phyloP scores from a whole-genome alignment of 1,140 invertebrate genomes.

The Vollenhovia emeryi region DNA sequence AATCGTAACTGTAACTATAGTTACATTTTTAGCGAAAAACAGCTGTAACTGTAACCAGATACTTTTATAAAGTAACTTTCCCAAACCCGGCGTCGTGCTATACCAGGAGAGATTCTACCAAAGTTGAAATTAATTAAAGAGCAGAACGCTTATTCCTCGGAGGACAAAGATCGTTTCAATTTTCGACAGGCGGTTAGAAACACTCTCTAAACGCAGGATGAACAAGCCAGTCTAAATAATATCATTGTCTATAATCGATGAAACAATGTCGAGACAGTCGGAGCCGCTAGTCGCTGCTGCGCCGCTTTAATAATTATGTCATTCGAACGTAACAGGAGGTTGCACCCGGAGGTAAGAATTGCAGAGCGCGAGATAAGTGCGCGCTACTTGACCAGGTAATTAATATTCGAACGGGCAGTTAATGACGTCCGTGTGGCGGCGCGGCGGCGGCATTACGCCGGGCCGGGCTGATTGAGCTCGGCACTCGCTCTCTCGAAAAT shows the following conservation, averaged over 20 bases:
- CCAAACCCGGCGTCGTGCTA: too few relatives aligned
- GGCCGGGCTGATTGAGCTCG: conserved; percentile 63
- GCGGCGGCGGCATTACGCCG: conserved; percentile 56
- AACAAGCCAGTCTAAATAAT: not conserved
- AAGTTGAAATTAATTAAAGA: not conserved
- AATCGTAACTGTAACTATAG: too few relatives aligned
- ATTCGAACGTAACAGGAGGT: conserved; percentile 61
- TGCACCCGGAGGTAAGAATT: conserved; percentile 57
- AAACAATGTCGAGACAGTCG: not conserved
- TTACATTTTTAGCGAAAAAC: too few relatives aligned
- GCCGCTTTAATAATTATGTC: conserved; percentile 64
- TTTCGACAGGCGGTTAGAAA: not conserved
- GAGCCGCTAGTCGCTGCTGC: not conserved
- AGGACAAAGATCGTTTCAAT: not conserved
- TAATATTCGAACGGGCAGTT: conserved; percentile 74
- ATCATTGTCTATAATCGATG: not conserved
- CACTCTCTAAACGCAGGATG: not conserved
- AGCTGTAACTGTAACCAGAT: too few relatives aligned
- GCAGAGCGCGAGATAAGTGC: conserved; percentile 64
- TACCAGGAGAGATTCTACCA: not conserved
- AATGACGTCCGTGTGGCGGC: conserved; percentile 66
- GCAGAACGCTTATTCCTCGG: not conserved
- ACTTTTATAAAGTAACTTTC: too few relatives aligned
- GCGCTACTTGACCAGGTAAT: conserved; percentile 67
- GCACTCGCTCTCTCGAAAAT: conserved; percentile 72